Percentiles rank a stretch among this genome's conserved stretches.
Evolutionary conservation across 2,113 vertebrate species (phyloP).

Genomic region (Labeo rohita): DNA sequence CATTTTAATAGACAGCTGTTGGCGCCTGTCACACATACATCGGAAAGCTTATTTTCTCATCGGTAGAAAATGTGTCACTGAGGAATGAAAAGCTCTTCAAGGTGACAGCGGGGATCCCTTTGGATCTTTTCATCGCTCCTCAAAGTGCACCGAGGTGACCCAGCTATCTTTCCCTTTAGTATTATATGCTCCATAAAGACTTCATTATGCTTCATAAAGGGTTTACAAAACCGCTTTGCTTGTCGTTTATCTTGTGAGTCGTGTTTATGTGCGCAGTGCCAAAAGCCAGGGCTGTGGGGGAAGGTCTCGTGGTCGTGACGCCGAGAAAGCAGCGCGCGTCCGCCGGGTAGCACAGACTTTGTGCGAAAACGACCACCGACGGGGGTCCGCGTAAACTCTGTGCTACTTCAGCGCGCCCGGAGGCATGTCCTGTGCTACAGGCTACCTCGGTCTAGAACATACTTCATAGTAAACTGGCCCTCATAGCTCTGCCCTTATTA

Average conservation of each 20-base stretch:
- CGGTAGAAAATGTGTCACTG: conserved; percentile 54
- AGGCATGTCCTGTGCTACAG: conserved; percentile 61
- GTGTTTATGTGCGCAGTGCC: conserved; percentile 91
- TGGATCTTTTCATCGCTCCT: conserved; percentile 85
- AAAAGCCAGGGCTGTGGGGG: conserved; percentile 77
- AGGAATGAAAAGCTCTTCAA: conserved; percentile 33
- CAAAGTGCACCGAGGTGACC: conserved; percentile 86
- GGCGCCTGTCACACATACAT: conserved; percentile 79
- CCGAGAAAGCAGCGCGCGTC: neutral
- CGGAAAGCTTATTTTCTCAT: conserved; percentile 86
- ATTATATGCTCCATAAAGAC: conserved; percentile 48
- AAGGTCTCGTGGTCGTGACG: conserved; percentile 41
- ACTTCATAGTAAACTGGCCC: conserved; percentile 78
- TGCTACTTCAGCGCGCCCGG: conserved; percentile 28
- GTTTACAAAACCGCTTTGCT: conserved; percentile 87
- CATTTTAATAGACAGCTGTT: conserved; percentile 90
- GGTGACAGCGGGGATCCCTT: conserved; percentile 54
- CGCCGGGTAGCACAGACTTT: conserved; percentile 4
- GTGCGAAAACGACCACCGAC: neutral
- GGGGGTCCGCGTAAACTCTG: conserved; percentile 27
- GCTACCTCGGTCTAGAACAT: conserved; percentile 67
- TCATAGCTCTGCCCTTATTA: conserved; percentile 64
- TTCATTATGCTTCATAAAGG: conserved; percentile 87
- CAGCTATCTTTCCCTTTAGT: conserved; percentile 84
- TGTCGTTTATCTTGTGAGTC: conserved; percentile 89